These are phyloP conservation scores for Gryon sp. DNA, from an alignment of 1,140 invertebrate species.

Conservation along the genomic window DNA sequence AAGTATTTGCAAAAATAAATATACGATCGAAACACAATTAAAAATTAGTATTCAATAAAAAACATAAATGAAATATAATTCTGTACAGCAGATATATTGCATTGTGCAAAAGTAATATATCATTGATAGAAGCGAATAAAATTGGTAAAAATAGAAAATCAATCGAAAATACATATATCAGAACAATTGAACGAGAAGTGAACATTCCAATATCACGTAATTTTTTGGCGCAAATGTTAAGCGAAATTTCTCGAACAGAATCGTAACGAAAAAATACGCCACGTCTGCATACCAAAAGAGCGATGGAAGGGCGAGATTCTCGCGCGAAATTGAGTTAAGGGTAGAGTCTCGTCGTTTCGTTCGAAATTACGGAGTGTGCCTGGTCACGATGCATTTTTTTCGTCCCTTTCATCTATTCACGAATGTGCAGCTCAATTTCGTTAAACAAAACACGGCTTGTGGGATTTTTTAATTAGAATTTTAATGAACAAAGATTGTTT, in stretches of 20 bases:
- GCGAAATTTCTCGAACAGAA: constrained; percentile 13
- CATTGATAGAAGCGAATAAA: no score
- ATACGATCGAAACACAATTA: no score
- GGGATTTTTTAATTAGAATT: constrained; percentile 15
- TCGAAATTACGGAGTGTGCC: constrained; percentile 23
- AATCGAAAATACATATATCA: no score
- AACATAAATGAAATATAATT: no score
- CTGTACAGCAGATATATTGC: no score
- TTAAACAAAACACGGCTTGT: constrained; percentile 13
- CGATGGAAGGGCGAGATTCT: constrained; percentile 25
- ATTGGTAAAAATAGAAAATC: no score
- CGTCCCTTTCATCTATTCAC: constrained; percentile 6
- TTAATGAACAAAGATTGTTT: not conserved
- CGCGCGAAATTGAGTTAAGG: constrained; percentile 44
- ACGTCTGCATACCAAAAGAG: constrained; percentile 42
- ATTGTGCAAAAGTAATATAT: no score
- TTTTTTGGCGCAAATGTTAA: constrained; percentile 13
- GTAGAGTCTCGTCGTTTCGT: constrained; percentile 16
- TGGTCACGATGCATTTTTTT: not conserved
- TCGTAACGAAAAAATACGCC: constrained; percentile 9
- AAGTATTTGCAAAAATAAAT: no score
- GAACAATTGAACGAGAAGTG: constrained; percentile 2
- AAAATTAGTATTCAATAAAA: no score
- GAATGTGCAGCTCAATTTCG: constrained; percentile 25
- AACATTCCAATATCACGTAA: constrained; percentile 2